Evolutionary conservation across 2,888 invertebrate genomes (phyloP).

Genomic region (Euproctis similis): DNA sequence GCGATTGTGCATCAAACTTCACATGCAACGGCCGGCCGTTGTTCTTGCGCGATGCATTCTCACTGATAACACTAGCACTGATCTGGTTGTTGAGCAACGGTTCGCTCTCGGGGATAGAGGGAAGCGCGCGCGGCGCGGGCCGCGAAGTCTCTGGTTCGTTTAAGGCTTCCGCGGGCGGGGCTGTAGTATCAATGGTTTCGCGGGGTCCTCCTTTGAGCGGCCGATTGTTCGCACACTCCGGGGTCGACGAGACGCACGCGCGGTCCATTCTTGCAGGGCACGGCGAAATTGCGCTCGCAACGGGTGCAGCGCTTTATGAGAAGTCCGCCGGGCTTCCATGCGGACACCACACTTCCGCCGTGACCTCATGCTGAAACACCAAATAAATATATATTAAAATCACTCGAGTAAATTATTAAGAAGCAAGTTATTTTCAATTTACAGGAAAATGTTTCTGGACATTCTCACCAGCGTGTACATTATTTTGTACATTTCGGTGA

Average conservation of each 20-base stretch:
- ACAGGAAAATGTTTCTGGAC: no score
- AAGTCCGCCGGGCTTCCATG: constrained; percentile 69
- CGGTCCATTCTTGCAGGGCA: constrained; percentile 61
- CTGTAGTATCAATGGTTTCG: constrained; percentile 47
- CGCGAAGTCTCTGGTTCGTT: constrained; percentile 51
- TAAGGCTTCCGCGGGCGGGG: constrained; percentile 47
- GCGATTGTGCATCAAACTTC: constrained; percentile 74
- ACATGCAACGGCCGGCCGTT: constrained; percentile 70
- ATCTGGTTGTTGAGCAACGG: constrained; percentile 42
- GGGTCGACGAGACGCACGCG: constrained; percentile 60
- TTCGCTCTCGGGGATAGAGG: constrained; percentile 61
- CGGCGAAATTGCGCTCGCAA: constrained; percentile 58
- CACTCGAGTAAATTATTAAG: no score
- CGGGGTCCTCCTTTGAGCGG: constrained; percentile 66
- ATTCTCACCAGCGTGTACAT: no score
- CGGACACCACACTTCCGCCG: constrained; percentile 65
- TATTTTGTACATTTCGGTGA: no score
- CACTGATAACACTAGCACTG: constrained; percentile 19
- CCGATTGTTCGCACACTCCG: constrained; percentile 54
- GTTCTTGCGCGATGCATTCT: constrained; percentile 32
- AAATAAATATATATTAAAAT: constrained; percentile 6
- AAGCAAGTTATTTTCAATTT: no score
- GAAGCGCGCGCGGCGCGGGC: constrained; percentile 52
- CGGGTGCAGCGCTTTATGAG: constrained; percentile 59
- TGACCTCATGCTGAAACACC: constrained; percentile 69